These are phyloP conservation scores for Achroia grisella DNA, from an alignment of 1,140 invertebrate genomes.

Conservation along the genomic window DNA sequence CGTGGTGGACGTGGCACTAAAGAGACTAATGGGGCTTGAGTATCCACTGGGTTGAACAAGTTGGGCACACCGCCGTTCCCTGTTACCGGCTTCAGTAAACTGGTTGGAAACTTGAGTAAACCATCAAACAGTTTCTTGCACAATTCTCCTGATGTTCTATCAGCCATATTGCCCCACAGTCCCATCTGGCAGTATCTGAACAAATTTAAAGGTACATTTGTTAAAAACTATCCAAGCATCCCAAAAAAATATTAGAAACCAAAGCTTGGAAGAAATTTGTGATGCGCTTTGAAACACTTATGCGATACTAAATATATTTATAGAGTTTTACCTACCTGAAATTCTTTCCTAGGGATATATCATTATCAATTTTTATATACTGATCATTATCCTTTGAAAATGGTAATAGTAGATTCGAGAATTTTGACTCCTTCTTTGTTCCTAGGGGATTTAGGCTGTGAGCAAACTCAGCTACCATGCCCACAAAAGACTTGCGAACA, in stretches of 20 bases:
- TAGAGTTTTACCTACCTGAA: constrained; percentile 39
- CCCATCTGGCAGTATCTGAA: constrained; percentile 65
- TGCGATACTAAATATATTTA: neutral
- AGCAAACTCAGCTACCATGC: constrained; percentile 79
- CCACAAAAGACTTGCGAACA: constrained; percentile 77
- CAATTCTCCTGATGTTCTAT: constrained; percentile 36
- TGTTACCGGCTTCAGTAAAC: constrained; percentile 6
- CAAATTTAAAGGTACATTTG: no score
- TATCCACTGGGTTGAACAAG: no score
- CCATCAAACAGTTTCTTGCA: constrained; percentile 46
- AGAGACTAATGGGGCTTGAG: no score
- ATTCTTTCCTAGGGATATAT: constrained; percentile 43
- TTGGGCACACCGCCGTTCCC: neutral
- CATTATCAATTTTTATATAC: constrained; percentile 48
- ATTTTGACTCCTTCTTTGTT: constrained; percentile 15
- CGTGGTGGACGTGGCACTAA: no score
- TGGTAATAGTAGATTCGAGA: constrained; percentile 24
- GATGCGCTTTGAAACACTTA: neutral
- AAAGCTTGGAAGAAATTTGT: neutral
- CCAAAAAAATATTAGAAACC: constrained; percentile 3
- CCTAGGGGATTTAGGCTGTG: constrained; percentile 36
- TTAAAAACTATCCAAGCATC: neutral
- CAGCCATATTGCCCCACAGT: constrained; percentile 56
- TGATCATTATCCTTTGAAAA: constrained; percentile 36
- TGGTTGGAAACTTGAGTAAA: constrained; percentile 30